Evolutionary conservation across 1,140 invertebrate species (phyloP).

Genomic region (Trichogramma pretiosum): DNA sequence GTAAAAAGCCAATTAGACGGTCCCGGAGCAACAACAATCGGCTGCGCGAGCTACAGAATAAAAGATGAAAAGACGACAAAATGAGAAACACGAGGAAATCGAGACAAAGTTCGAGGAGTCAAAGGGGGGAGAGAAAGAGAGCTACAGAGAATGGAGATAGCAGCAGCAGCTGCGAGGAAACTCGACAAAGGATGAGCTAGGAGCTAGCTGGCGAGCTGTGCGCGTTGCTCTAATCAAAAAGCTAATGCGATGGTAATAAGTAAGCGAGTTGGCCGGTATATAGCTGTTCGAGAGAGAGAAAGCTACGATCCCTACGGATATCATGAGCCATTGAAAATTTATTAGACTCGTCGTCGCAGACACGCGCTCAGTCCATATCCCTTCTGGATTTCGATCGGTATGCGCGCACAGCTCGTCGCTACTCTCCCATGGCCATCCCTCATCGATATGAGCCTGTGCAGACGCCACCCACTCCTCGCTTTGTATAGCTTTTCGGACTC

Average conservation of each 20-base stretch:
- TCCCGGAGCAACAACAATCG: too few relatives aligned
- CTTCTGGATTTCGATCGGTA: neutral
- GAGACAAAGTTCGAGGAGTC: too few relatives aligned
- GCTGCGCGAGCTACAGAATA: too few relatives aligned
- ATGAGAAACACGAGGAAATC: too few relatives aligned
- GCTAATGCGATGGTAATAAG: slow-evolving; percentile 36
- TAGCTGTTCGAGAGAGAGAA: neutral
- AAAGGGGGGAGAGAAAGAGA: neutral
- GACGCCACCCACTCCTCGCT: neutral
- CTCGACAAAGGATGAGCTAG: too few relatives aligned
- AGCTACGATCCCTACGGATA: slow-evolving; percentile 10
- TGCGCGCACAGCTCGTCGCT: neutral
- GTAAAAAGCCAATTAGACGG: too few relatives aligned
- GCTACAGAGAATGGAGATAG: too few relatives aligned
- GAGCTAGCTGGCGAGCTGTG: too few relatives aligned
- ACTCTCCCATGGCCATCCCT: neutral
- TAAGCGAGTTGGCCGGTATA: slow-evolving; percentile 5
- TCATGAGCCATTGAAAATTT: slow-evolving; percentile 32
- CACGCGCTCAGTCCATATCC: too few relatives aligned
- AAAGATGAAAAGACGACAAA: too few relatives aligned
- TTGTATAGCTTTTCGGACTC: neutral
- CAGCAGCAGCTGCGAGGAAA: too few relatives aligned
- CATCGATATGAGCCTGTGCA: neutral
- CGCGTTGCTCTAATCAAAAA: slow-evolving; percentile 33
- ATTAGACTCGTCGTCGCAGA: slow-evolving; percentile 19